Percentiles rank a stretch among this genome's conserved stretches.
phyloP scores from a whole-genome alignment of 2,888 invertebrate species.

The Entomobrya multifasciata region DNA sequence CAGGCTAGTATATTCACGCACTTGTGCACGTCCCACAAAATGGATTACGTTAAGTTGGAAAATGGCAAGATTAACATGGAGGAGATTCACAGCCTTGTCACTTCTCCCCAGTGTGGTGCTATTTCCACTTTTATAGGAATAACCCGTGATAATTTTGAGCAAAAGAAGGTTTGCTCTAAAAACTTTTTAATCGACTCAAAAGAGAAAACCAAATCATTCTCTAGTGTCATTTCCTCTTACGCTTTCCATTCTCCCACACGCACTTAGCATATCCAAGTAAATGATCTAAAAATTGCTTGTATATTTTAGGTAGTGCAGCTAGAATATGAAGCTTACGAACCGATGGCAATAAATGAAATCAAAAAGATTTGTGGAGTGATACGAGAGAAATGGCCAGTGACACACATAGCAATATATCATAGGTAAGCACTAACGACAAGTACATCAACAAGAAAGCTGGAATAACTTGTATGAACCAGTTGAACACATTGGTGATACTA shows the following conservation, averaged over 20 bases:
- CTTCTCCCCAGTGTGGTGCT: slow-evolving; percentile 90
- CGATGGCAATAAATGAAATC: slow-evolving; percentile 94
- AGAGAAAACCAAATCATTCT: too few species aligned
- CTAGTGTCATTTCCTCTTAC: too few species aligned
- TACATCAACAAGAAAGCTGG: not conserved
- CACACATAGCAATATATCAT: slow-evolving; percentile 93
- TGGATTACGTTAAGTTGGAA: slow-evolving; percentile 88
- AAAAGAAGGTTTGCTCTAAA: slow-evolving; percentile 85
- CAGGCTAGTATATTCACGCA: not conserved
- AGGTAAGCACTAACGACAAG: slow-evolving; percentile 83
- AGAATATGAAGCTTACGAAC: slow-evolving; percentile 96
- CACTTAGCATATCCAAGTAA: too few species aligned
- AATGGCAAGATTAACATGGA: slow-evolving; percentile 86
- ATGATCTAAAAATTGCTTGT: slow-evolving; percentile 72
- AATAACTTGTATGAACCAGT: too few species aligned
- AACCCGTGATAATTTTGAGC: slow-evolving; percentile 91
- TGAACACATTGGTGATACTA: too few species aligned
- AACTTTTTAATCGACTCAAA: too few species aligned
- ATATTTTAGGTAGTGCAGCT: slow-evolving; percentile 87
- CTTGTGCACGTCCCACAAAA: slow-evolving; percentile 80
- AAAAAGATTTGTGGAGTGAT: slow-evolving; percentile 88
- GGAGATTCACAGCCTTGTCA: slow-evolving; percentile 86
- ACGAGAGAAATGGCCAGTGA: slow-evolving; percentile 88
- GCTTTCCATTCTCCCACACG: too few species aligned
- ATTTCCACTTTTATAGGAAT: slow-evolving; percentile 94